Base-by-base conservation (phyloP, 1,140 invertebrate genomes). In the Philopotamus ludificatus region DNA sequence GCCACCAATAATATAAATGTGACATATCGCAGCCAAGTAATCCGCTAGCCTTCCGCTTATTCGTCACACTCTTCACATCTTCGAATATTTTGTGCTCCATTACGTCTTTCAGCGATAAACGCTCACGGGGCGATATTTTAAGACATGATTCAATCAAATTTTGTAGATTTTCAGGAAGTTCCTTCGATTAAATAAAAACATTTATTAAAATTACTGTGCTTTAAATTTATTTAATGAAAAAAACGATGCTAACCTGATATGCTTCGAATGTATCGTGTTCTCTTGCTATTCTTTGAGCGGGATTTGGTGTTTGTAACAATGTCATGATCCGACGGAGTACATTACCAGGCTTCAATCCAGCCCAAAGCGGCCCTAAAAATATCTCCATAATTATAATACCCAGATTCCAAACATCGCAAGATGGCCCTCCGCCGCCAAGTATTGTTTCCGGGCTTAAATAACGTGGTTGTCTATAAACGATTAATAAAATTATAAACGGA, bases 1-100 rank as follows among this genome's bases (percentile, higher is more conserved):
- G 90, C 97, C 97, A 99, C 72, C 95, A 85, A 78, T 97, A 90
- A 77, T 97, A 98, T 2, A 97, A 82, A 73, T 93, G 90, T 61
- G 91, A 83, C 72, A 95, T 78, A 62, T 83, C 83, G 66, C 88
- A 82, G 26, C 83, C 81, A 73, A 84, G 80, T 8, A 87, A 69
- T 22, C 84, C 82, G 25, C 77, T 76, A 18, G 80, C 73, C 22
- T 72, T 68, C 58, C 72, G 75, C 58, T 74, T 69, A 62, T 76
- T 66, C 12, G 65, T 71, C n/a, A 76, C 68, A 23, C 10, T 25
- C 41, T 55, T 68, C 75, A 74, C 25, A 66, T 71, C 16, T 73
- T 74, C 53, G 72, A 86, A 86, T 65, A 83, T 67, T 10, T 77
- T 66, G 10, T 83, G 74, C 45, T 77, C 63, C 15, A 88, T 72